A percentile compares a stretch with the other conserved stretches of the same genome.
These are phyloP conservation scores for Heterodera carotae DNA, from an alignment of 1,140 invertebrate genomes.

Conservation along the genomic window DNA sequence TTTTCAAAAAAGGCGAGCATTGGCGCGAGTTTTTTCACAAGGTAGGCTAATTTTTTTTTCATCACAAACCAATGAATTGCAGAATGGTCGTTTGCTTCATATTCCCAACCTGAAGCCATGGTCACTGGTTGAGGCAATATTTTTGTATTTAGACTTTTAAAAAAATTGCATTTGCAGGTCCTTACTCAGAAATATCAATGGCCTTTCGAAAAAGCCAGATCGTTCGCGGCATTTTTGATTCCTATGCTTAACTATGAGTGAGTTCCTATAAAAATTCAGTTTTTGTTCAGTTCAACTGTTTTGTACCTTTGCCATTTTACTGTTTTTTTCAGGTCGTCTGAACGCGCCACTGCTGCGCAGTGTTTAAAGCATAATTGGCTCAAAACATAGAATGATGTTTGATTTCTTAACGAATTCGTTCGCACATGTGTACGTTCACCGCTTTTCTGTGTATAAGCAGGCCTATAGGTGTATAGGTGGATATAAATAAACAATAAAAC, in stretches of 20 bases:
- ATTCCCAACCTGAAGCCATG: conserved; percentile 91
- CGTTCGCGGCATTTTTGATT: conserved; percentile 86
- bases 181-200: conserved; percentile 92
- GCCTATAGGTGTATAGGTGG: neutral
- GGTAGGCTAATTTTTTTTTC: conserved; percentile 66
- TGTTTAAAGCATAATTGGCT: conserved; percentile 92
- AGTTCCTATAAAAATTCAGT: no score
- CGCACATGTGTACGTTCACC: neutral
- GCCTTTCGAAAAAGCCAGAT: conserved; percentile 79
- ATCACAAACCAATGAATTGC: conserved; percentile 24
- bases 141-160: neutral
- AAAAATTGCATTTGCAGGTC: conserved; percentile 70
- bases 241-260: conserved; percentile 91
- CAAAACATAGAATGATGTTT: conserved; percentile 26
- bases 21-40: conserved; percentile 90
- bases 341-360: conserved; percentile 85
- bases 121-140: conserved; percentile 74
- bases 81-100: conserved; percentile 78
- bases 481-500: neutral
- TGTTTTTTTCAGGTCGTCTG: conserved; percentile 69
- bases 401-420: conserved; percentile 5
- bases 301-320: neutral
- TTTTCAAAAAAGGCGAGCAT: conserved; percentile 86
- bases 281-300: neutral
- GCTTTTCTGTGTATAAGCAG: neutral